A percentile compares a stretch with the other conserved stretches of the same genome.
phyloP scores from a whole-genome alignment of 1,140 invertebrate genomes.

The Macrocentrus cingulum region DNA sequence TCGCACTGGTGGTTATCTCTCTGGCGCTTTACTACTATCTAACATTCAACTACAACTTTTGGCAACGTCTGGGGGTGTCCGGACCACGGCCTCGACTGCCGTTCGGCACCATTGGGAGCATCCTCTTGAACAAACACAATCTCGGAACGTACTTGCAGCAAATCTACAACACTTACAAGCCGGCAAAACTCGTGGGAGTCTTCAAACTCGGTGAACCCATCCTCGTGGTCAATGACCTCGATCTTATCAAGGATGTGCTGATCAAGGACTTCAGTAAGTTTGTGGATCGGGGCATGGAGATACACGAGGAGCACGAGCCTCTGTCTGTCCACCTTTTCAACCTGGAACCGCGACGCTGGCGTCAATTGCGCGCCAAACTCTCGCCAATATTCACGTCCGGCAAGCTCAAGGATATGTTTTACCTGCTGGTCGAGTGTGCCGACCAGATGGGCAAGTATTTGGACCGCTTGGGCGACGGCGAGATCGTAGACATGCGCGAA shows the following conservation, averaged over 20 bases:
- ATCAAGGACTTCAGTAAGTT: slow-evolving; percentile 60
- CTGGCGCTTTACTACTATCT: neutral
- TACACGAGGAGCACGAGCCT: slow-evolving; percentile 46
- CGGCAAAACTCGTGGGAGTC: slow-evolving; percentile 17
- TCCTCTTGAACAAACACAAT: slow-evolving; percentile 30
- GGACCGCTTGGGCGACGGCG: slow-evolving; percentile 43
- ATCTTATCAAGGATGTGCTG: slow-evolving; percentile 42
- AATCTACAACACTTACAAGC: slow-evolving; percentile 38
- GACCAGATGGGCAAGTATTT: slow-evolving; percentile 53
- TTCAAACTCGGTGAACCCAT: slow-evolving; percentile 7
- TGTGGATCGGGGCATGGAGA: slow-evolving; percentile 43
- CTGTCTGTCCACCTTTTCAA: slow-evolving; percentile 44
- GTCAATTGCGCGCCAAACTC: slow-evolving; percentile 28
- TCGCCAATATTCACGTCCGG: slow-evolving; percentile 56
- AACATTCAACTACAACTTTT: slow-evolving; percentile 24
- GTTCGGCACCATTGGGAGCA: slow-evolving; percentile 35
- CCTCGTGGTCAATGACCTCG: neutral
- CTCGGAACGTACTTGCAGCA: slow-evolving; percentile 30
- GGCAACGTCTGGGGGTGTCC: slow-evolving; percentile 52
- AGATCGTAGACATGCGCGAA: slow-evolving; percentile 58
- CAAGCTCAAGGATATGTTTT: slow-evolving; percentile 59
- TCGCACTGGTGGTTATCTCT: neutral
- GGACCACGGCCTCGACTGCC: slow-evolving; percentile 50
- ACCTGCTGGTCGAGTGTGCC: slow-evolving; percentile 46
- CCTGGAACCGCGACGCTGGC: slow-evolving; percentile 32